Base-by-base conservation (phyloP, 2,113 vertebrate species). In the human (Homo sapiens) region DNA sequence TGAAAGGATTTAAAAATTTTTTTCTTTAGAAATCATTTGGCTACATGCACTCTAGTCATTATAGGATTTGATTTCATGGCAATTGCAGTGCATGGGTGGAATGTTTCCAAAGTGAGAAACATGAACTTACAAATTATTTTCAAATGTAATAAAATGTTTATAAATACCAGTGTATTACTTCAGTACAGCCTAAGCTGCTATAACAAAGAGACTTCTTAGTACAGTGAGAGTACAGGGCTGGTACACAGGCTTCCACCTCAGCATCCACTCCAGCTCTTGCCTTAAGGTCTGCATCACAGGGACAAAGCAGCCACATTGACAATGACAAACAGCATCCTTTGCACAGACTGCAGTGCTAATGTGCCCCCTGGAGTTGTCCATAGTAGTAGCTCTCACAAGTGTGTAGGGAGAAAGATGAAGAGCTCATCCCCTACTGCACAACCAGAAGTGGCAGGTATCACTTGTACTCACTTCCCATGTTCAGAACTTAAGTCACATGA, bases 51-150 rank as follows among this genome's bases (percentile, higher is more conserved):
- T 81, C 55, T 48, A 80, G 45, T 80, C 88, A 59, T 70, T 64
- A 78, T n/a, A 89, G 25, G 35, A 30, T 88, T 89, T 59, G 32
- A 88, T 50, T 80, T 88, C 64, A 70, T 94, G 84, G 25, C 32
- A 38, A 18, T 48, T 52, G 32, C 13, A 70, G 75, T 48, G 38
- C 18, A 22, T 73, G 40, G 17, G 16, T 50, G 35, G n/a, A 57
- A 82, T 89, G 76, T 61, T 89, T 93, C 27, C 17, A 89, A 85
- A 89, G 85, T 61, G 83, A 73, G 35, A 82, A 89, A 89, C 57
- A 50, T 7, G n/a, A 25, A 81, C 64, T 89, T 81, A 72, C 12
- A 25, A 59, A 45, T 82, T 40, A 38, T 50, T 81, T 72, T 57
- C 20, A 88, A 81, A 48, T 70, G 6, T 70, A 55, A 45, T 57